These are phyloP conservation scores for Prosopocoilus inquinatus DNA, from an alignment of 2,888 invertebrate species.

Conservation along the genomic window DNA sequence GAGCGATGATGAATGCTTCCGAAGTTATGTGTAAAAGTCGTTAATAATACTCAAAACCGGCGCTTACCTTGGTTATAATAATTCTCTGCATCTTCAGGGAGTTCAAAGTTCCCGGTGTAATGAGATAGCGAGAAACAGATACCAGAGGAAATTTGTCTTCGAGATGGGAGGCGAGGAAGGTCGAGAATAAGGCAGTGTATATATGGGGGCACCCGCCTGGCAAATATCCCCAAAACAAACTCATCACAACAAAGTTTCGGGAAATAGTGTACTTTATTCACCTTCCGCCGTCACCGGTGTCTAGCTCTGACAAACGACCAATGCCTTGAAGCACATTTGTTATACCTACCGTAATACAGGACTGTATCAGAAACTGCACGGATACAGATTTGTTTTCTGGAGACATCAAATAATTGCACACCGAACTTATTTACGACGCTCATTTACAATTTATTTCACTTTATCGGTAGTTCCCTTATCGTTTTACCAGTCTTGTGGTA, in stretches of 20 bases:
- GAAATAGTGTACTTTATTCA: conserved; percentile 33
- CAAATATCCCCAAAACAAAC: conserved; percentile 35
- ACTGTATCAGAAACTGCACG: conserved; percentile 44
- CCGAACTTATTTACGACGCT: conserved; percentile 3
- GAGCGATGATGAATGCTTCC: conserved; percentile 47
- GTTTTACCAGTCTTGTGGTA: too few relatives aligned
- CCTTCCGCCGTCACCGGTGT: conserved; percentile 27
- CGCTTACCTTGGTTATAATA: conserved; percentile 49
- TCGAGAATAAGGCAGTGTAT: conserved; percentile 19
- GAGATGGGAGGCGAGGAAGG: conserved; percentile 23
- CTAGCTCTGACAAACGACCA: conserved; percentile 38
- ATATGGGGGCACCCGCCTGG: conserved; percentile 31
- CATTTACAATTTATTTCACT: too few relatives aligned
- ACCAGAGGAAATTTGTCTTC: conserved; percentile 46
- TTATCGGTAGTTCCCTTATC: too few relatives aligned
- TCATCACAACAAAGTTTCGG: conserved; percentile 32
- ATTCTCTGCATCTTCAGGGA: conserved; percentile 47
- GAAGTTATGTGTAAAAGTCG: conserved; percentile 52
- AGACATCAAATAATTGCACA: conserved; percentile 35
- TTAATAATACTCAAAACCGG: conserved; percentile 51
- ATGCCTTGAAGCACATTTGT: conserved; percentile 37
- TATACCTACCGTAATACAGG: conserved; percentile 42
- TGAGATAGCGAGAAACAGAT: conserved; percentile 49
- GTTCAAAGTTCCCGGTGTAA: conserved; percentile 47
- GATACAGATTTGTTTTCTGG: conserved; percentile 40